phyloP scores from a whole-genome alignment of 2,888 invertebrate genomes.

The Pseudeuparius sepicola region DNA sequence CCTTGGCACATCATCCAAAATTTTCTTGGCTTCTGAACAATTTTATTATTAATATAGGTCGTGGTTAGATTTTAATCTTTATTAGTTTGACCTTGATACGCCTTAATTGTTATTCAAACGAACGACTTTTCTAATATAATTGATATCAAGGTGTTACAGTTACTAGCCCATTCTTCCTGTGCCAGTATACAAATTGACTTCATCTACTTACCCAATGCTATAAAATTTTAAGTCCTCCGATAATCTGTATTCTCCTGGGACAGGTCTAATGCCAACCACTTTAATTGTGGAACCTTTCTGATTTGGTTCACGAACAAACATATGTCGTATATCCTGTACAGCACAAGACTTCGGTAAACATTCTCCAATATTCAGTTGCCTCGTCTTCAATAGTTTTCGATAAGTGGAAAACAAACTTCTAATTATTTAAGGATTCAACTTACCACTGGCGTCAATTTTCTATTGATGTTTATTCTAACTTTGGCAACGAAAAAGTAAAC shows the following conservation, averaged over 20 bases:
- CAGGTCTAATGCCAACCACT: conserved; percentile 51
- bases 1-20: no score
- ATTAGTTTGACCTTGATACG: no score
- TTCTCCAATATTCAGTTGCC: conserved; percentile 60
- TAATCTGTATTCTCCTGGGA: conserved; percentile 59
- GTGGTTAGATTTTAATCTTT: no score
- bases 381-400: conserved; percentile 42
- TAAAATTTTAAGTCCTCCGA: conserved; percentile 55
- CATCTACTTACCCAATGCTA: conserved; percentile 59
- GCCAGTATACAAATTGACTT: no score
- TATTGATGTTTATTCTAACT: conserved; percentile 35
- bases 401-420: conserved; percentile 3
- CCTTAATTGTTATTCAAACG: no score
- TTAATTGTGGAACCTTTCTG: conserved; percentile 37
- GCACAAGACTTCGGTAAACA: conserved; percentile 64
- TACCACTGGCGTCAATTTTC: conserved; percentile 35
- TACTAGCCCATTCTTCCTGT: no score
- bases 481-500: conserved; percentile 52
- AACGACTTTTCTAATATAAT: no score
- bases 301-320: conserved; percentile 34
- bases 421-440: conserved; percentile 20
- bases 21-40: no score
- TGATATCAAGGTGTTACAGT: no score
- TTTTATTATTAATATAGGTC: no score
- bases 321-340: conserved; percentile 38